Conservation (phyloP, 2,888 invertebrate genomes). For the Cephus pygmeus region DNA sequence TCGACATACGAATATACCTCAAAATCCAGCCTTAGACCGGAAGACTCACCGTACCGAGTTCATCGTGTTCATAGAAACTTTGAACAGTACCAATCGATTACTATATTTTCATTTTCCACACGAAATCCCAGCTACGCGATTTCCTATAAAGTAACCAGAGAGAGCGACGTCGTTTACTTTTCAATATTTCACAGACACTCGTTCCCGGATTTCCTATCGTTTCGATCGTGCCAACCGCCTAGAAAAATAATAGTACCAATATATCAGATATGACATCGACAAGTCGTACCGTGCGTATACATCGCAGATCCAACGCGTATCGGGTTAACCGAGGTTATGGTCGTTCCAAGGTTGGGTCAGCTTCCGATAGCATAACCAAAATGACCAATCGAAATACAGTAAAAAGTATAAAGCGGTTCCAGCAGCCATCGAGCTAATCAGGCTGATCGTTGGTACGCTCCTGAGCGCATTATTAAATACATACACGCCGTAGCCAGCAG, state of each 20-base stretch:
- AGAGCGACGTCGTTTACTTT: not conserved
- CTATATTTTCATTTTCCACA: not conserved
- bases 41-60: not conserved
- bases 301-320: not conserved
- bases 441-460: constrained; percentile 15
- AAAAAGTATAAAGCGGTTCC: not conserved
- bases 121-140: not conserved
- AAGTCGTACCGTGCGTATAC: not conserved
- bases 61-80: not conserved
- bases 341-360: not conserved
- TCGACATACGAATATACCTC: not conserved
- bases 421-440: constrained; percentile 14
- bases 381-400: not conserved
- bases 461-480: constrained; percentile 17
- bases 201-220: not conserved
- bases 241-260: not conserved
- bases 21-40: not conserved
- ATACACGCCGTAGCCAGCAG: constrained; percentile 40
- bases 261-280: not conserved
- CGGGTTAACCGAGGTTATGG: not conserved
- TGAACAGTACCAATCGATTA: not conserved
- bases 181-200: not conserved
- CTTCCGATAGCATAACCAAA: not conserved
- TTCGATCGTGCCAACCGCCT: not conserved
- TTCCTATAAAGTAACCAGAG: not conserved